Percentiles rank a stretch among this genome's conserved stretches.
Evolutionary conservation across 2,888 invertebrate species (phyloP).

Genomic region (Troilus luridus): DNA sequence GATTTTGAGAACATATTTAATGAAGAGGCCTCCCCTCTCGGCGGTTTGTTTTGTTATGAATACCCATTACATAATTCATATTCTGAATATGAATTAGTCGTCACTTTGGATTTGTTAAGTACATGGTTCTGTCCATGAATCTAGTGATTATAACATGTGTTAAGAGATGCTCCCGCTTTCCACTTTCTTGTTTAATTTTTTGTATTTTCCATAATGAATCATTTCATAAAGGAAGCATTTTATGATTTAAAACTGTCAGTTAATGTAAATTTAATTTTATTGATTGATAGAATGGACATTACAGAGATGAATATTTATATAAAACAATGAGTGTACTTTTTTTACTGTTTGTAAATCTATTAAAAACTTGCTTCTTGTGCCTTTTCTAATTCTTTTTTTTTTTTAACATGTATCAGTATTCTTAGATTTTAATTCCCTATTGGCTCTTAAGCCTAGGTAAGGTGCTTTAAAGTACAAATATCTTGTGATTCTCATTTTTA

Average conservation of each 20-base stretch:
- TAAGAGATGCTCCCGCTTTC: neutral
- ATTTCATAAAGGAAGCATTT: neutral
- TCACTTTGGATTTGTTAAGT: neutral
- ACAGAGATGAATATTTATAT: neutral
- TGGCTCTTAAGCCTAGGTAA: neutral
- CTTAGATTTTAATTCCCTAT: conserved; percentile 7
- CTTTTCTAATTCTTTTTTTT: neutral
- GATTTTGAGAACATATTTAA: no score
- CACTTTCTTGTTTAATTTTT: neutral
- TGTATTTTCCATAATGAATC: neutral
- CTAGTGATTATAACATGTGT: neutral
- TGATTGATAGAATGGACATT: neutral
- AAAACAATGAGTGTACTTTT: neutral
- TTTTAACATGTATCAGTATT: conserved; percentile 11
- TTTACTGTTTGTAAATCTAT: neutral
- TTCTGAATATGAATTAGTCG: neutral
- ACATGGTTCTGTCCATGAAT: neutral
- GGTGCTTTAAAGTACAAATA: conserved; percentile 30
- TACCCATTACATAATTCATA: neutral
- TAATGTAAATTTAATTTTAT: neutral
- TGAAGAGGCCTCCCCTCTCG: no score
- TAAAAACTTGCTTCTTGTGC: neutral
- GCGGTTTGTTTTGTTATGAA: neutral
- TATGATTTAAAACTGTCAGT: neutral
- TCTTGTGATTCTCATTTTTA: conserved; percentile 24